Base-by-base conservation (phyloP, 2,888 invertebrate genomes). In the Epistrophella euchroma region DNA sequence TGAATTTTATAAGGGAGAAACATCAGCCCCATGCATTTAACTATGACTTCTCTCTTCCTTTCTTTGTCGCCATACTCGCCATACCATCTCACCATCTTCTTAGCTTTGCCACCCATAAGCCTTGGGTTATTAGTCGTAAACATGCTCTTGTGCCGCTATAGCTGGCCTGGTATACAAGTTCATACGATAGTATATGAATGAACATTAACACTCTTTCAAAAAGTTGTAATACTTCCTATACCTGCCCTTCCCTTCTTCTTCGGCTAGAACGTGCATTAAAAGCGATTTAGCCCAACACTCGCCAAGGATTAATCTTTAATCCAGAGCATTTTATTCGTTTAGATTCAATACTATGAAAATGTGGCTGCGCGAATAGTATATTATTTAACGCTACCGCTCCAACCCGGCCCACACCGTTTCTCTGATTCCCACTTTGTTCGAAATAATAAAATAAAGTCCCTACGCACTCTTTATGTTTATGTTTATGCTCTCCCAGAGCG, bases 141-240 rank as follows among this genome's bases (percentile, higher is more conserved):
- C 66, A 66, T 66, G 32, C 15, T 66, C 66, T 50, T 66, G 22
- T 62, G 62, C 25, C 19, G 58, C 58, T n/a, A n/a, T n/a, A n/a
- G n/a, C n/a, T 22, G 37, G 13, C 58, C 19, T 35, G 35, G 2
- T 19, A 19, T 25, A 66, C 47, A 66, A 66, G 66, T 66, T 50
- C 47, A 64, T 75, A 47, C 72, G 68, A 56, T 68, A 58, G 80
- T 71, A 66, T 66, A 64, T 72, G 62, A 28, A 40, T 62, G 60
- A 62, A 80, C 66, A 85, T 85, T 76, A 80, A 80, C 85, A 85
- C 75, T 79, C 83, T 75, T 79, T 84, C 40, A 84, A 84, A 74
- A 68, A 68, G 52, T 72, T 84, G 56, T 66, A 50, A 47, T 78
- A 79, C n/a, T 75, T 13, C 66, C 15, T 37, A 4, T 37, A 13